These are phyloP conservation scores for Tetranychus piercei DNA, from an alignment of 2,888 invertebrate species.

Conservation along the genomic window DNA sequence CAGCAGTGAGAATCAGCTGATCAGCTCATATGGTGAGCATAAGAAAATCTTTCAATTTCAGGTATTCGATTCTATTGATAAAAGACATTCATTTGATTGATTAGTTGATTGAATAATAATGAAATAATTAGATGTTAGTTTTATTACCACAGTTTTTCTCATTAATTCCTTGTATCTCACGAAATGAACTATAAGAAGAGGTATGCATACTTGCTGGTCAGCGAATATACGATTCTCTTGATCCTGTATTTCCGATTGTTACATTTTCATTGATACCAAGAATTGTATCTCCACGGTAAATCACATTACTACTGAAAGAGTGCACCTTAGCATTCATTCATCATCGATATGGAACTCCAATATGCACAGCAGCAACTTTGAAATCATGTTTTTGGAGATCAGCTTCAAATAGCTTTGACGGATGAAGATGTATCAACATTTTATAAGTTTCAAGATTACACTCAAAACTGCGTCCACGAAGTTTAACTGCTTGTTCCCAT, in stretches of 20 bases:
- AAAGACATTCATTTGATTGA: too few species aligned
- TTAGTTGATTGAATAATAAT: too few species aligned
- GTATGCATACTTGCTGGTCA: too few species aligned
- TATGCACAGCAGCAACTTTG: slow-evolving; percentile 79
- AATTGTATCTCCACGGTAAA: slow-evolving; percentile 82
- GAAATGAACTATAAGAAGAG: too few species aligned
- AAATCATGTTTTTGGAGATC: slow-evolving; percentile 37
- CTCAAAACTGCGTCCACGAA: slow-evolving; percentile 72
- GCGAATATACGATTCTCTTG: slow-evolving; percentile 27
- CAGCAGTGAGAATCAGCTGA: too few species aligned
- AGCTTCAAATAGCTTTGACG: slow-evolving; percentile 55
- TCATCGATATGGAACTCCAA: slow-evolving; percentile 95
- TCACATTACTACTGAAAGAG: slow-evolving; percentile 84
- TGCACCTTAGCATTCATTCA: slow-evolving; percentile 98
- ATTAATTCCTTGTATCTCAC: too few species aligned
- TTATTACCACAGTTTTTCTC: too few species aligned
- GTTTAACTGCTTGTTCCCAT: slow-evolving; percentile 80
- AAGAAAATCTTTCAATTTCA: too few species aligned
- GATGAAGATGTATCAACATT: slow-evolving; percentile 78
- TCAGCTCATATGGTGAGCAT: too few species aligned
- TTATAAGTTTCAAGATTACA: slow-evolving; percentile 88
- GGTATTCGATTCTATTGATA: too few species aligned
- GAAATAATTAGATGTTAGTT: too few species aligned
- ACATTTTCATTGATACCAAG: slow-evolving; percentile 73
- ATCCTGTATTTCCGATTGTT: slow-evolving; percentile 31